Evolutionary conservation across 2,797 vertebrate species (phyloP), one percentile per base, ranked within the genome.

Genomic region (Poliocrania exsul): DNA sequence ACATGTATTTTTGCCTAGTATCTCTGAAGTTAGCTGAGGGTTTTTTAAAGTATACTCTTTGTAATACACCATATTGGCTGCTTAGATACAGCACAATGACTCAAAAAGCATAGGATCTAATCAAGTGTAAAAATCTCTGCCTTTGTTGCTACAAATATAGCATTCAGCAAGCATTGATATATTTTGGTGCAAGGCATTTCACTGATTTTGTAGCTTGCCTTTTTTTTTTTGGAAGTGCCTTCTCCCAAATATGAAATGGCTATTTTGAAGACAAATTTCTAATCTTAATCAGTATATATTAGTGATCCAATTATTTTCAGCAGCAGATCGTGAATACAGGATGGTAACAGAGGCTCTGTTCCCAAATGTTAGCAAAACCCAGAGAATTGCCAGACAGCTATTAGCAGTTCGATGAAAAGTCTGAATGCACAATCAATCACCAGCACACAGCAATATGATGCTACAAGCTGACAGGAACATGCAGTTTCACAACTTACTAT

Each of bases 401-500:
- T 94, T 95, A 88, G 81, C 83, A 90, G 92, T 81, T 88, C 61
- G 90, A 95, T 86, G 90, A 88, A 92, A 92, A 95, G 85, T 88
- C 12, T 91, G 90, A 95, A 86, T 18, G 88, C 69, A 91, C 82
- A 88, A 83, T 93, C 92, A 93, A 64, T 95, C 92, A 94, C 38
- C 8, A 0, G 72, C 77, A 92, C 65, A 49, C 33, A 90, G 91
- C 85, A 91, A 90, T 66, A 90, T 11, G 46, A 92, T 70, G 88
- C 70, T 82, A 88, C 70, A 84, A 91, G 56, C 35, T 86, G 82
- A 95, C 67, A 96, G 1, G 5, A 95, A 95, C 93, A 93, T 66
- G 85, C 51, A 95, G 77, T 97, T 96, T 91, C n/a, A 65, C 84
- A 80, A 97, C 97, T 97, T 97, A 97, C 97, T 98, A 99, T 98